A percentile compares a stretch with the other conserved stretches of the same genome.
Evolutionary conservation across 2,797 vertebrate species (phyloP).

Genomic region (Phyllotis vaccarum): DNA sequence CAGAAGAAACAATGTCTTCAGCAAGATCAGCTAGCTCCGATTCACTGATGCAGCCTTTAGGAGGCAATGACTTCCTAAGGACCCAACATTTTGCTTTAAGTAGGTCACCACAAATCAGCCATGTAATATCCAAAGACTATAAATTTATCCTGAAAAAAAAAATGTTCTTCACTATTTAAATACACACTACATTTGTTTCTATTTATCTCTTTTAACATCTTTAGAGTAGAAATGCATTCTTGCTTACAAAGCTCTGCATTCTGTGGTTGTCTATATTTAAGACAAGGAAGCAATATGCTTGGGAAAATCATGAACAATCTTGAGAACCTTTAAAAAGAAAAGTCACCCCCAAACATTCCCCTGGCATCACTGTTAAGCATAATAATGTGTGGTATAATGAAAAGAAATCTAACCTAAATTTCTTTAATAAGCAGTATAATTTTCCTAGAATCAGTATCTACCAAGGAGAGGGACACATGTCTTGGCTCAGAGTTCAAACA

Average conservation of each 20-base stretch:
- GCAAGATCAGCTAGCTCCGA: neutral
- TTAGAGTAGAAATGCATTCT: conserved; percentile 63
- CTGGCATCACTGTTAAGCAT: neutral
- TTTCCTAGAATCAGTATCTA: neutral
- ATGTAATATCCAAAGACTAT: conserved; percentile 62
- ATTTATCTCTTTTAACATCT: conserved; percentile 2
- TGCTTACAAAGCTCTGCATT: conserved; percentile 61
- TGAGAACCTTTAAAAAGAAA: neutral
- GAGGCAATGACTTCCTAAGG: neutral
- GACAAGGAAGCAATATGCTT: conserved; percentile 48
- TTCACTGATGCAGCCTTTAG: neutral
- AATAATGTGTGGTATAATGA: neutral
- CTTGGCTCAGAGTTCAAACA: neutral
- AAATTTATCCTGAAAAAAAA: conserved; percentile 66
- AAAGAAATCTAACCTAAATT: neutral
- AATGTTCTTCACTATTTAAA: conserved; percentile 65
- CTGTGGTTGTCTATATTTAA: conserved; percentile 50
- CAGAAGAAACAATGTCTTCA: neutral
- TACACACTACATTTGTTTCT: conserved; percentile 25
- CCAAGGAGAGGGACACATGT: neutral
- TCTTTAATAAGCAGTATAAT: neutral
- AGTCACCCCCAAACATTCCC: neutral
- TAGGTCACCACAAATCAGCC: conserved; percentile 16
- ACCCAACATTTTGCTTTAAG: conserved; percentile 29
- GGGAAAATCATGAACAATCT: conserved; percentile 59